Conservation (phyloP, 2,113 vertebrate genomes). For the Illadopsis cleaveri region DNA sequence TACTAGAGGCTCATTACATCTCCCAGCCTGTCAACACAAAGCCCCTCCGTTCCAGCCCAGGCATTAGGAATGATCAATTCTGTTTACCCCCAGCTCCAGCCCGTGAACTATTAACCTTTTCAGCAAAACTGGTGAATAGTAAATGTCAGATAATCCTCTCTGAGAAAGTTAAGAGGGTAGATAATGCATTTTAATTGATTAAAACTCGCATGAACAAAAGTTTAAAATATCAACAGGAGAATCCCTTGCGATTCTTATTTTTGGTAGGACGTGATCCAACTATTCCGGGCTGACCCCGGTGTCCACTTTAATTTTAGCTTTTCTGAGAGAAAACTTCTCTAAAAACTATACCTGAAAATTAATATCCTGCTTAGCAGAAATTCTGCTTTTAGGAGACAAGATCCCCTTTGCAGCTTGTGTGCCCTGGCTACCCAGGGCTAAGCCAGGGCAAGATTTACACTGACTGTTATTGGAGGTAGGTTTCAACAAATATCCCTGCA, state of each 20-base stretch:
- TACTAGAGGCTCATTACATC: constrained; percentile 84
- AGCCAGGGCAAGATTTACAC: background rate
- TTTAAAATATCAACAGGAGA: constrained; percentile 41
- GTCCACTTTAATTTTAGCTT: constrained; percentile 9
- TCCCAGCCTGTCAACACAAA: constrained; percentile 80
- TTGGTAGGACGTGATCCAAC: constrained; percentile 8
- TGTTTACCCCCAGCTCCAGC: constrained; percentile 73
- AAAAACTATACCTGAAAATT: background rate
- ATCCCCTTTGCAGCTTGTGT: background rate
- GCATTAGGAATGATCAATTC: constrained; percentile 78
- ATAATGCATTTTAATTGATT: constrained; percentile 76
- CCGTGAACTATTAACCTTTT: constrained; percentile 83
- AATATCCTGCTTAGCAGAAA: background rate
- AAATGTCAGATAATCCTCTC: constrained; percentile 78
- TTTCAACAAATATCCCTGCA: background rate
- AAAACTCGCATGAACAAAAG: constrained; percentile 43
- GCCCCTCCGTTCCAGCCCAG: constrained; percentile 75
- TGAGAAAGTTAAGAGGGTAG: constrained; percentile 69
- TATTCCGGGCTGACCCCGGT: fast-evolving
- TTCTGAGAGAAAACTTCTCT: background rate
- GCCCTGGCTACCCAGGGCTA: background rate
- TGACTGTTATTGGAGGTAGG: background rate
- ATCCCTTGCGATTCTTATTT: background rate
- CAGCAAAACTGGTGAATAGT: constrained; percentile 76
- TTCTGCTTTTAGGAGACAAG: background rate